Evolutionary conservation across 2,797 vertebrate genomes (phyloP).

Genomic region (Scolopax rusticola): DNA sequence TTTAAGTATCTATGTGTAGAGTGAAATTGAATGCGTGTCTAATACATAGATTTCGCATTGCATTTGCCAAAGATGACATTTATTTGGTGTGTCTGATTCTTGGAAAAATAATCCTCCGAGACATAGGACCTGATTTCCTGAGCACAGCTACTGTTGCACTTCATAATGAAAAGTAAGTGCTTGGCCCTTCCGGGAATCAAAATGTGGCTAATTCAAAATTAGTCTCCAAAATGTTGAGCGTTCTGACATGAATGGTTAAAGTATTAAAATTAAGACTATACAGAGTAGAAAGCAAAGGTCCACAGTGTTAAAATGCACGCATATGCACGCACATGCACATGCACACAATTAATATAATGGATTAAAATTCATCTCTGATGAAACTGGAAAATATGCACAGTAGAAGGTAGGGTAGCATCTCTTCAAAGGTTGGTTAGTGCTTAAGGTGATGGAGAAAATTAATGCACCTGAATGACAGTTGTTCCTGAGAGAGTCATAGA

Average conservation of each 20-base stretch:
- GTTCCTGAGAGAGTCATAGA: conserved; percentile 31
- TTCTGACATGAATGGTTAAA: neutral
- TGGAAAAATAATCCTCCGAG: conserved; percentile 52
- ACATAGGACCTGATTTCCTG: conserved; percentile 48
- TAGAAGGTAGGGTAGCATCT: neutral
- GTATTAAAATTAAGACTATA: neutral
- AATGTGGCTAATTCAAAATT: neutral
- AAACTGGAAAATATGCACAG: neutral
- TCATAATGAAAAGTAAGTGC: conserved; percentile 43
- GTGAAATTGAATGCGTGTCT: conserved; percentile 51
- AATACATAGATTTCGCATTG: conserved; percentile 42
- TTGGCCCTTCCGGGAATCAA: conserved; percentile 8
- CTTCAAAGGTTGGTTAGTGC: conserved; percentile 39
- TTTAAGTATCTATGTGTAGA: conserved; percentile 49
- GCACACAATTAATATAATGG: neutral
- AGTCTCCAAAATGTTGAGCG: conserved; percentile 9
- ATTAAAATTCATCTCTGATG: conserved; percentile 40
- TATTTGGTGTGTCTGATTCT: conserved; percentile 51
- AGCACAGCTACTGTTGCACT: conserved; percentile 35
- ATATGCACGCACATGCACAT: accelerated
- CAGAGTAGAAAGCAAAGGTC: neutral
- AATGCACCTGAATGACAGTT: conserved; percentile 9
- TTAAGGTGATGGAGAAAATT: conserved; percentile 53
- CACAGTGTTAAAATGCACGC: neutral
- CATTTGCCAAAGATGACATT: conserved; percentile 25